These are phyloP conservation scores for Lasius fuliginosus DNA, from an alignment of 2,888 invertebrate species.

Conservation along the genomic window DNA sequence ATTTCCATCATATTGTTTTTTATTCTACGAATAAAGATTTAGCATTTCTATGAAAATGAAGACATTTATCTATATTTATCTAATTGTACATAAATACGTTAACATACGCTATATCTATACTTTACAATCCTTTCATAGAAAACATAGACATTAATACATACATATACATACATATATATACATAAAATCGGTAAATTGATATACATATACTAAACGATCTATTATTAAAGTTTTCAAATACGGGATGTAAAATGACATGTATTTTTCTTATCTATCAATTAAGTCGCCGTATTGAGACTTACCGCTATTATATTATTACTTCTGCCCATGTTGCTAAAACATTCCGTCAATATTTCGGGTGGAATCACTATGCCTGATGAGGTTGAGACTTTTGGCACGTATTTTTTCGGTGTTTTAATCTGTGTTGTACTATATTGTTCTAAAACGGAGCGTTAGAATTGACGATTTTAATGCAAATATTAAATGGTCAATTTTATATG, in stretches of 20 bases:
- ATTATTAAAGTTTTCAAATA: not conserved
- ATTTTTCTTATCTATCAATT: not conserved
- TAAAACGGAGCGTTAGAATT: slow-evolving; percentile 7
- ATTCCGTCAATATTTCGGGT: slow-evolving; percentile 81
- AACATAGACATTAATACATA: too few species aligned
- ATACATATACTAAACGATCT: not conserved
- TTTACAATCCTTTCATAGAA: not conserved
- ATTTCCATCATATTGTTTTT: slow-evolving; percentile 27
- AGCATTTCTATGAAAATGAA: not conserved
- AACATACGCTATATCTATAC: not conserved
- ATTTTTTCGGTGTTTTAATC: slow-evolving; percentile 9
- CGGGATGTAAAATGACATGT: not conserved
- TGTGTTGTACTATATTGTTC: slow-evolving; percentile 18
- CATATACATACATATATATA: too few species aligned
- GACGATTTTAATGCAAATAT: not conserved
- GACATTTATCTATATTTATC: not conserved
- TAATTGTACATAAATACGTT: slow-evolving; percentile 49
- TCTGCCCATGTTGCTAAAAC: slow-evolving; percentile 78
- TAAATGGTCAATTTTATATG: not conserved
- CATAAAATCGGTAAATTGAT: not conserved
- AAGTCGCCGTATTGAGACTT: slow-evolving; percentile 53
- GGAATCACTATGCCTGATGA: slow-evolving; percentile 75
- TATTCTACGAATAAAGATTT: slow-evolving; percentile 18
- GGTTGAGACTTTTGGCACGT: slow-evolving; percentile 13
- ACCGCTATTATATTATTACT: slow-evolving; percentile 77